Conservation (phyloP, 2,113 vertebrate species). For the Leuciscus idus region DNA sequence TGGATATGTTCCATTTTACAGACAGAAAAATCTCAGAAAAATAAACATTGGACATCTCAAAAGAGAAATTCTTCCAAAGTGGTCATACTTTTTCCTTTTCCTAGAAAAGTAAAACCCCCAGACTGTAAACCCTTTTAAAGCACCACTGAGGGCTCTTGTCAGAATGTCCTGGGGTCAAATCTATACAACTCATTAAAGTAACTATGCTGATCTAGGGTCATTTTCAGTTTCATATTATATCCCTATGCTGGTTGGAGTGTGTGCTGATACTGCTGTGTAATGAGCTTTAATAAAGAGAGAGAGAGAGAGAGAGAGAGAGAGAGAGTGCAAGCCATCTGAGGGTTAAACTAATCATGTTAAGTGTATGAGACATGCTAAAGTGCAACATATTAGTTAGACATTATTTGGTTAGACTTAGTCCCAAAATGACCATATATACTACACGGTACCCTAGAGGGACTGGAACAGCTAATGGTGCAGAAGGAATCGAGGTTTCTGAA, state of each 20-base stretch:
- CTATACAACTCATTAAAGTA: constrained; percentile 19
- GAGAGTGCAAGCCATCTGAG: constrained; percentile 20
- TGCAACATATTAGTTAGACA: constrained; percentile 16
- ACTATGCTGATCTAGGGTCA: constrained; percentile 14
- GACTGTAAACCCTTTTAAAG: neutral
- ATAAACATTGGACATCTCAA: no score
- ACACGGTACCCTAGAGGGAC: neutral
- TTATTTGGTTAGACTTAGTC: neutral
- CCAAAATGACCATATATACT: constrained; percentile 2
- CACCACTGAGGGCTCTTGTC: neutral
- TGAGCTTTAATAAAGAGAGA: constrained; percentile 11
- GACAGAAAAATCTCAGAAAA: no score
- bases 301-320: neutral
- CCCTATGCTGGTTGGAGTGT: neutral
- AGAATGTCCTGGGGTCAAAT: neutral
- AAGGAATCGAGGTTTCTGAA: constrained; percentile 27
- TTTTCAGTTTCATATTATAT: neutral
- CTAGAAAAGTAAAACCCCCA: neutral
- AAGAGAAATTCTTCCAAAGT: neutral
- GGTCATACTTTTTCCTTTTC: neutral
- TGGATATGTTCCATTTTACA: no score
- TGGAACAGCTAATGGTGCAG: neutral
- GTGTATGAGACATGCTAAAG: constrained; percentile 15
- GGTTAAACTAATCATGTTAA: constrained; percentile 41
- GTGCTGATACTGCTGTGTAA: neutral